These are phyloP conservation scores for Megaptera novaeangliae DNA, from an alignment of 2,113 vertebrate species.

Conservation along the genomic window DNA sequence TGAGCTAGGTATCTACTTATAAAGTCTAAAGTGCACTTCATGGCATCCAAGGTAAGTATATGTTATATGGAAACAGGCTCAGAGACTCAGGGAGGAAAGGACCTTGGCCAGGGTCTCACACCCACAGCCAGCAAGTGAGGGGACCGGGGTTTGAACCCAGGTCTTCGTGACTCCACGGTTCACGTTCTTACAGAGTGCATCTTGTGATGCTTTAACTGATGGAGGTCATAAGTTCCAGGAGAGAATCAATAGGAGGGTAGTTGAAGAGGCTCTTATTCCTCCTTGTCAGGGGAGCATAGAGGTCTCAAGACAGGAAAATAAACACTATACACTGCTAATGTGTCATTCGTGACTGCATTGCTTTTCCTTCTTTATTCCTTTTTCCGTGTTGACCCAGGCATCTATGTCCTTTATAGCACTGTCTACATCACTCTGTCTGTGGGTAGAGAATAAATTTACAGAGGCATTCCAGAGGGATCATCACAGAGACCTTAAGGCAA, in stretches of 20 bases:
- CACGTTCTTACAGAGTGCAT: background rate
- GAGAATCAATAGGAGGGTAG: background rate
- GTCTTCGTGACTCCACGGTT: background rate
- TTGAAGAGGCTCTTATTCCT: background rate
- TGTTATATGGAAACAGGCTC: background rate
- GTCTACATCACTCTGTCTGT: background rate
- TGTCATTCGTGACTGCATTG: no score
- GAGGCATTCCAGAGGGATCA: background rate
- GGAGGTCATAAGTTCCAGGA: background rate
- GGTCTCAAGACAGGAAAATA: background rate
- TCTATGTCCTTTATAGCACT: background rate
- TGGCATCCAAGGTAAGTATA: background rate
- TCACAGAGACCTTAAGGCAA: no score
- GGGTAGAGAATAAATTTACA: background rate
- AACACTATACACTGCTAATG: accelerated
- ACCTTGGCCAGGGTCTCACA: background rate
- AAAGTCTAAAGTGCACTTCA: background rate
- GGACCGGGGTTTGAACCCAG: background rate
- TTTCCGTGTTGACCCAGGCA: background rate
- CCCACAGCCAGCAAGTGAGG: background rate
- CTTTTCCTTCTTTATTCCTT: background rate
- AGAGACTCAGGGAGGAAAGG: background rate
- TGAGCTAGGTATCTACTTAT: background rate
- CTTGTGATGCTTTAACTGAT: background rate
- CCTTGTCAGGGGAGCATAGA: background rate